Evolutionary conservation across 2,888 invertebrate species (phyloP).

Genomic region (Keiferia lycopersicella): DNA sequence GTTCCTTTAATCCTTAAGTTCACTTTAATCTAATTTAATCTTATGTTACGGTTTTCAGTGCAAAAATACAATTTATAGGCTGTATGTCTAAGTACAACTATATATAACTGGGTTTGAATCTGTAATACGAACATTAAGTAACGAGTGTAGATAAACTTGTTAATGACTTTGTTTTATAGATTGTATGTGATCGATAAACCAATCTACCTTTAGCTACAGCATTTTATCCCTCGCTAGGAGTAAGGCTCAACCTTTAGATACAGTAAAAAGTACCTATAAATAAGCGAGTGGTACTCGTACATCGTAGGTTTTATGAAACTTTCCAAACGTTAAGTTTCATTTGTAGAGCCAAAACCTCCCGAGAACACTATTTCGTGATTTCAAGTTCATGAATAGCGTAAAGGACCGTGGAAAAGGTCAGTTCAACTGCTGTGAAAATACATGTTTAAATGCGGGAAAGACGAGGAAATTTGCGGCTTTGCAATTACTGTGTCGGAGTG

Average conservation of each 20-base stretch:
- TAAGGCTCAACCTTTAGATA: background rate
- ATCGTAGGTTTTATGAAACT: constrained; percentile 1
- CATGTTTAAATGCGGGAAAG: background rate
- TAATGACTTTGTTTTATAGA: too few relatives aligned
- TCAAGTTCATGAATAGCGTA: constrained; percentile 3
- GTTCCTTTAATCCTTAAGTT: too few relatives aligned
- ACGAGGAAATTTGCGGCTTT: background rate
- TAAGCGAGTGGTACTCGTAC: background rate
- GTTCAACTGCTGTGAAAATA: background rate
- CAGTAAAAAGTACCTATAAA: background rate
- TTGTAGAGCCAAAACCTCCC: background rate
- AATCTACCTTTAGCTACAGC: background rate
- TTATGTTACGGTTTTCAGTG: too few relatives aligned
- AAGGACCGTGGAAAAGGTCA: background rate
- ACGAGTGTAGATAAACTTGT: too few relatives aligned
- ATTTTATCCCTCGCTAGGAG: background rate
- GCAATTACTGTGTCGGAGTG: constrained; percentile 2
- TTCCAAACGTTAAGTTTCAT: constrained; percentile 5
- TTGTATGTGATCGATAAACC: too few relatives aligned
- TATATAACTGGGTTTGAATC: too few relatives aligned
- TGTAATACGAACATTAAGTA: too few relatives aligned
- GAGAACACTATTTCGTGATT: constrained; percentile 12
- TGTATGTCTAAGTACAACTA: too few relatives aligned
- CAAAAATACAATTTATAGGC: too few relatives aligned
- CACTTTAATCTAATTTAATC: too few relatives aligned